Percentiles rank a stretch among this genome's conserved stretches.
These are phyloP conservation scores for Drosophila quasianomalipes DNA, from an alignment of 2,888 invertebrate genomes.

Conservation along the genomic window DNA sequence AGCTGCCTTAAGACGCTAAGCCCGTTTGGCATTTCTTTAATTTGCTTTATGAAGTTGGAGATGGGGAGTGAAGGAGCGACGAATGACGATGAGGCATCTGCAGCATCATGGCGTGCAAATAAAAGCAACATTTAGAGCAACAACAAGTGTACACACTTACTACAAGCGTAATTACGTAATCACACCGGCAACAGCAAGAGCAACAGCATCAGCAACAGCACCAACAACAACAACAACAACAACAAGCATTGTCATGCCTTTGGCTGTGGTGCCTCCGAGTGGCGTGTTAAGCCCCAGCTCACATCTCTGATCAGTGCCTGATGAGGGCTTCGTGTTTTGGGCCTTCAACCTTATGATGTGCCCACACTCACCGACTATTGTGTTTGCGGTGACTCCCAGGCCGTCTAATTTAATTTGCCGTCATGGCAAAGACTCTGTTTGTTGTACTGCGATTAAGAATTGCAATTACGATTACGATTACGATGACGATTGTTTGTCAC, in stretches of 20 bases:
- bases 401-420: conserved; percentile 51
- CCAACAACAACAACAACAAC: conserved; percentile 6
- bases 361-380: conserved; percentile 9
- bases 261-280: conserved; percentile 26
- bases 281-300: conserved; percentile 49
- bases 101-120: conserved; percentile 73
- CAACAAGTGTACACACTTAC: conserved; percentile 39
- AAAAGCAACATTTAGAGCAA: conserved; percentile 66
- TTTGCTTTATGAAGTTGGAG: conserved; percentile 39
- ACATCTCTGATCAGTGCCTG: conserved; percentile 19
- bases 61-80: neutral
- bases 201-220: neutral
- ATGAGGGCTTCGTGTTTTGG: conserved; percentile 3
- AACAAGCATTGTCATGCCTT: conserved; percentile 41
- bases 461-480: conserved; percentile 12
- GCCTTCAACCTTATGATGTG: neutral
- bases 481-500: neutral
- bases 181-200: conserved; percentile 22
- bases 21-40: conserved; percentile 78
- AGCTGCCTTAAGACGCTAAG: conserved; percentile 75
- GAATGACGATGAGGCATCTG: conserved; percentile 27
- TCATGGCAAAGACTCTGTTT: conserved; percentile 20
- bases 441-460: conserved; percentile 36
- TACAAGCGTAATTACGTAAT: conserved; percentile 63
- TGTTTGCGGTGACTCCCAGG: conserved; percentile 17